Percentiles rank a stretch among this genome's conserved stretches.
These are phyloP conservation scores for Salmo trutta DNA, from an alignment of 2,797 vertebrate species.

Conservation along the genomic window DNA sequence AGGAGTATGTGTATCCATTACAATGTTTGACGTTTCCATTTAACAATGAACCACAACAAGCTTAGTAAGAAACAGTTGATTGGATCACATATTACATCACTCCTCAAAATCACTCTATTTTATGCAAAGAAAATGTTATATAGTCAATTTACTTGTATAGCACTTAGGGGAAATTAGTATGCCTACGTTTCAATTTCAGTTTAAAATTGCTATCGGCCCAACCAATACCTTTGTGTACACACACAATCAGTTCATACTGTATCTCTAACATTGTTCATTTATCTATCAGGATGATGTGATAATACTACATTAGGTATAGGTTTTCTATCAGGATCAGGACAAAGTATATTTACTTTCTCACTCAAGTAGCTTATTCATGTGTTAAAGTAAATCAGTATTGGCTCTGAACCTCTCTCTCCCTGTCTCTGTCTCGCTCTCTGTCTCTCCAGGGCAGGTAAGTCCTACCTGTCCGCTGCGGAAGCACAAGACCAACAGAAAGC, in stretches of 20 bases:
- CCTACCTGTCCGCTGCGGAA: background rate
- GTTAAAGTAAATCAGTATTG: background rate
- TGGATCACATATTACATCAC: background rate
- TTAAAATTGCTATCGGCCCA: background rate
- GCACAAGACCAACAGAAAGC: constrained; percentile 2
- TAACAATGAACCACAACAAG: background rate
- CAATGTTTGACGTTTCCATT: background rate
- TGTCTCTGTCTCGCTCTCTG: constrained; percentile 9
- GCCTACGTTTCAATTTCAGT: background rate
- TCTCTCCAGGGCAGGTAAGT: constrained; percentile 81
- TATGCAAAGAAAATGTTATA: background rate
- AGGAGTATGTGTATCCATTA: background rate
- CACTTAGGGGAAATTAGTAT: background rate
- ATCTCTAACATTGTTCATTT: no score
- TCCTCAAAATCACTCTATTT: background rate
- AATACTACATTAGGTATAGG: background rate
- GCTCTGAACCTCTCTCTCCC: background rate
- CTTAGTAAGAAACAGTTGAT: background rate
- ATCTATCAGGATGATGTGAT: no score
- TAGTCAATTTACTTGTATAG: background rate
- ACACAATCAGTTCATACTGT: no score
- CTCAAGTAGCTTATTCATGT: background rate
- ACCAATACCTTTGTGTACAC: background rate
- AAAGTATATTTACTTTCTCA: background rate
- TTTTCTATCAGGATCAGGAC: background rate